Evolutionary conservation across 2,113 vertebrate species (phyloP).

Genomic region (Peromyscus californicus): DNA sequence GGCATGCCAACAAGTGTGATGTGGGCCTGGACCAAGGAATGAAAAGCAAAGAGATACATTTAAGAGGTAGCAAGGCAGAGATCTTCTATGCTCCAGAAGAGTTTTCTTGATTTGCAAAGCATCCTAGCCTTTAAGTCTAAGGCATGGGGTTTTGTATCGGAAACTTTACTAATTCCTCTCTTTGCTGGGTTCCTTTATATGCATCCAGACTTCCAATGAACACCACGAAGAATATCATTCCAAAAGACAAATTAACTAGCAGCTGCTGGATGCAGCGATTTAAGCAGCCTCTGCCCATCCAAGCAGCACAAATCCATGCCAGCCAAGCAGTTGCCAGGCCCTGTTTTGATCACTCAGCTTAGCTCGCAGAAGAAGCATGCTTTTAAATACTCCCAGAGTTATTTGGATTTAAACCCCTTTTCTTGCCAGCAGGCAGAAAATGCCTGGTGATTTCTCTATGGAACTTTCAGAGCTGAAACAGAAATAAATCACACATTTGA

Average conservation of each 20-base stretch:
- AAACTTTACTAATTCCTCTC: neutral
- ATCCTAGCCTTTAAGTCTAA: slow-evolving; percentile 13
- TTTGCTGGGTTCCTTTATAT: neutral
- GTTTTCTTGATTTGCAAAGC: neutral
- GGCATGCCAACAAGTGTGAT: accelerated
- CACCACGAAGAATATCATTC: neutral
- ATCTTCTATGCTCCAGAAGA: neutral
- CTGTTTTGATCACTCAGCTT: slow-evolving; percentile 46
- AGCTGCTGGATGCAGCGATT: slow-evolving; percentile 50
- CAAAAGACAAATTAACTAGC: slow-evolving; percentile 32
- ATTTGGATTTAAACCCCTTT: slow-evolving; percentile 61
- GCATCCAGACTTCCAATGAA: slow-evolving; percentile 39
- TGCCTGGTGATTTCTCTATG: slow-evolving; percentile 35
- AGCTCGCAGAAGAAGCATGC: slow-evolving; percentile 35
- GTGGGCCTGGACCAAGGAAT: too few species aligned
- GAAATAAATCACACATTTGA: slow-evolving; percentile 11
- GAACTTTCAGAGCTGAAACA: slow-evolving; percentile 25
- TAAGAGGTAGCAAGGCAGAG: neutral
- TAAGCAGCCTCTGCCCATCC: neutral
- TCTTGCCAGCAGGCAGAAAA: slow-evolving; percentile 53
- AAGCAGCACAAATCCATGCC: slow-evolving; percentile 37
- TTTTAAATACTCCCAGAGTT: slow-evolving; percentile 50
- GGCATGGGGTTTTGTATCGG: neutral
- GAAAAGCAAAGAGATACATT: neutral
- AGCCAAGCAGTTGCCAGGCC: neutral